Evolutionary conservation across 2,797 vertebrate genomes (phyloP).

Genomic region (Schizothorax lantsangensis): DNA sequence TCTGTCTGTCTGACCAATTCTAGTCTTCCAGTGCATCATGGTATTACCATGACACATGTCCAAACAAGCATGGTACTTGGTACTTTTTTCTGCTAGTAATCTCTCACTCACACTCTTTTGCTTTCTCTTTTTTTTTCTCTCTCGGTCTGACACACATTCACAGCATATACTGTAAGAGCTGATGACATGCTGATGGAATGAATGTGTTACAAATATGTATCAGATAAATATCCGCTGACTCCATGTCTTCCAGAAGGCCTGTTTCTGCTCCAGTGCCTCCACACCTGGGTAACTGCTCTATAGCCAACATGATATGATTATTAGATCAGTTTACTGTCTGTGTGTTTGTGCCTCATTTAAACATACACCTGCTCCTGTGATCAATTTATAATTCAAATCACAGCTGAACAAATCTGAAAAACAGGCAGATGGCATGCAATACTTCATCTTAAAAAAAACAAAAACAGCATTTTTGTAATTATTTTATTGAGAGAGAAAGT

Average conservation of each 20-base stretch:
- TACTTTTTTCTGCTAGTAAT: background rate
- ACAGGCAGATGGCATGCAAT: no score
- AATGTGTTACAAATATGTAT: slow-evolving; percentile 2
- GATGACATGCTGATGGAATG: background rate
- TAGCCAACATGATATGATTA: slow-evolving; percentile 16
- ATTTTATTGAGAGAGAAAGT: background rate
- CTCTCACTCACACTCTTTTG: background rate
- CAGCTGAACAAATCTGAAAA: background rate
- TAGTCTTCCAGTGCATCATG: background rate
- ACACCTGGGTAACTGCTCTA: slow-evolving; percentile 33
- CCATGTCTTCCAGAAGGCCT: slow-evolving; percentile 18
- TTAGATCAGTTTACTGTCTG: slow-evolving; percentile 7
- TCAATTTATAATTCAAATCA: background rate
- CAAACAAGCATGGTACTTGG: background rate
- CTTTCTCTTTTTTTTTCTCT: background rate
- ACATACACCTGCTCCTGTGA: slow-evolving; percentile 12
- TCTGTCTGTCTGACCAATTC: background rate
- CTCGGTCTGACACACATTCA: background rate
- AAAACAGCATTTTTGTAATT: background rate
- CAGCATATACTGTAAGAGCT: background rate
- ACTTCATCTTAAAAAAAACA: background rate
- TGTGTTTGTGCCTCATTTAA: background rate
- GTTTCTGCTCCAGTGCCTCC: slow-evolving; percentile 23
- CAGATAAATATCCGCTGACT: slow-evolving; percentile 15
- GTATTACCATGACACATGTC: background rate